Percentiles rank a stretch among this genome's conserved stretches.
phyloP scores from a whole-genome alignment of 2,113 vertebrate genomes.

The Echinops telfairi region DNA sequence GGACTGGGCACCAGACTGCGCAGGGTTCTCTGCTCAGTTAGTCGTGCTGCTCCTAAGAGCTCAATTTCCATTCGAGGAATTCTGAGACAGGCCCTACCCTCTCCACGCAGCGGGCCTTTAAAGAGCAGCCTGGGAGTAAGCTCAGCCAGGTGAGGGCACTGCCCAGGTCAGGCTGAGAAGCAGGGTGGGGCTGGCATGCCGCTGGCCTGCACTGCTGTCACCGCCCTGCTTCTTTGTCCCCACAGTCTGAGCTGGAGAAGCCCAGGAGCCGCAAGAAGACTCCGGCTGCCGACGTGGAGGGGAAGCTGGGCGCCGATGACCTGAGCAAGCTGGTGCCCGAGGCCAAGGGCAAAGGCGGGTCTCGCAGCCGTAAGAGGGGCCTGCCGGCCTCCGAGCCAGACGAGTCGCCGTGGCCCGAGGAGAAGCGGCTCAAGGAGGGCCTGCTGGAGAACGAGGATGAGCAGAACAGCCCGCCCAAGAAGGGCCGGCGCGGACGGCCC shows the following conservation, averaged over 20 bases:
- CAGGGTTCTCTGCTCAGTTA: too few relatives aligned
- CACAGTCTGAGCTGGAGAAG: slow-evolving; percentile 93
- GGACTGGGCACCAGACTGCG: too few relatives aligned
- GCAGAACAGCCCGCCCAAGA: slow-evolving; percentile 98
- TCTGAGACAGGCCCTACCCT: too few relatives aligned
- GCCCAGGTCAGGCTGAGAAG: too few relatives aligned
- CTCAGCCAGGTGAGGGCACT: too few relatives aligned
- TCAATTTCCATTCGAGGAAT: too few relatives aligned
- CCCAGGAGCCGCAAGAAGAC: slow-evolving; percentile 95
- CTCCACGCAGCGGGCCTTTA: too few relatives aligned
- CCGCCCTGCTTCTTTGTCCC: slow-evolving; percentile 46
- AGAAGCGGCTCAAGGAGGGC: slow-evolving; percentile 91
- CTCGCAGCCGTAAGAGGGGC: slow-evolving; percentile 94
- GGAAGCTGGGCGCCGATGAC: slow-evolving; percentile 90
- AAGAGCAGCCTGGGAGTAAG: too few relatives aligned
- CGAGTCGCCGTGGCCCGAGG: slow-evolving; percentile 94
- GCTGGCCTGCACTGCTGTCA: too few relatives aligned
- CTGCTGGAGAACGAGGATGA: slow-evolving; percentile 95
- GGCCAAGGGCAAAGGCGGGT: slow-evolving; percentile 91
- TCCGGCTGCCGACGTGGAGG: slow-evolving; percentile 89
- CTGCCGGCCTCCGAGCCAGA: slow-evolving; percentile 89
- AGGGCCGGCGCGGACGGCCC: slow-evolving; percentile 94
- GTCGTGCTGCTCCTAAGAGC: too few relatives aligned
- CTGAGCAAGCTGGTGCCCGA: slow-evolving; percentile 91
- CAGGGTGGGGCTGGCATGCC: too few relatives aligned